Base-by-base conservation (phyloP, 1,140 invertebrate genomes). In the Conus ventricosus region DNA sequence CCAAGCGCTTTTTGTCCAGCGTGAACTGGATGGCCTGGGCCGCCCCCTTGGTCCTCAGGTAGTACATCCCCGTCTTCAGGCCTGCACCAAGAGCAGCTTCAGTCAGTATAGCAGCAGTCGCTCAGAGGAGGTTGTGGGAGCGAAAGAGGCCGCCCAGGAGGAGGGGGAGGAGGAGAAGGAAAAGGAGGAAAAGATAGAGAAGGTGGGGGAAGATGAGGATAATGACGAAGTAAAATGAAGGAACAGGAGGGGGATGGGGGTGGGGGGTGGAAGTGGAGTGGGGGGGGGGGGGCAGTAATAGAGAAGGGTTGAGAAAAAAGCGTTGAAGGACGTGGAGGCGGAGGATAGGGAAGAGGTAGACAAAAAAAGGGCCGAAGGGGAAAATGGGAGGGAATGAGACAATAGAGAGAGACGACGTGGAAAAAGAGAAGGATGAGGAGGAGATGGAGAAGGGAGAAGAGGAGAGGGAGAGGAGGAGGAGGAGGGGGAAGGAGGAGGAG, bases 51-150 rank as follows among this genome's bases (percentile, higher is more conserved):
- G 98, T 99, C 54, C 99, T 96, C 88, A 99, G 96, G 95, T 99
- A 99, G 95, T 99, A 99, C 98, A 99, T 99, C 63, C 99, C 99
- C 57, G 99, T 99, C 96, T 99, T 99, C 20, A 99, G 96, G 11
- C 99, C 97, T 97, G 91, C 17, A 90, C 87, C 89, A 81, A 88
- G 85, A 23, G 13, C 67, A 71, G 10, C 0, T 23, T 23, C 20
- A 2, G 67, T n/a, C 15, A 23, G 23, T 6, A 1, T 23, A 1
- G 1, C 13, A 71, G 67, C 67, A 71, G 15, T 71, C 11, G 17
- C 7, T 71, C 6, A 1, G 67, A 71, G 23, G 67, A 71, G 23
- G 67, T 17, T 23, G 67, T 17, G 23, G 67, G 20, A 23, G 67
- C 11, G 23, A 20, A 10, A 71, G 67, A 71, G 23, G 67, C 8